Conservation (phyloP, 2,797 vertebrate genomes). For the Rhabdophis nuchalis region DNA sequence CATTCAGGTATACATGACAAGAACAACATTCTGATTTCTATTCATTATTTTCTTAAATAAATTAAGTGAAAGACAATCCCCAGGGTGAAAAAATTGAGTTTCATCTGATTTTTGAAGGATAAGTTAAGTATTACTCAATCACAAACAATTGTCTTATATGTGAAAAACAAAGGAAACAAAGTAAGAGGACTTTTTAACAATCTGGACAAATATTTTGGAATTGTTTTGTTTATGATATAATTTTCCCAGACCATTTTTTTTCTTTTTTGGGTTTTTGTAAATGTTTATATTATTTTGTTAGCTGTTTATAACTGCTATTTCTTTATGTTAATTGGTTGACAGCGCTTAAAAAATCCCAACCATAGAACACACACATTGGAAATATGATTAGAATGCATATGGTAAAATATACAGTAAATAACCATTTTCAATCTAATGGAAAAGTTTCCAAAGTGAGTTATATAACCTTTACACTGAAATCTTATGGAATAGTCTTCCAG, state of each 20-base stretch:
- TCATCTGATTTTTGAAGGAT: not conserved
- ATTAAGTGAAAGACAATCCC: not conserved
- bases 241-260: not conserved
- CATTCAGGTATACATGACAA: not conserved
- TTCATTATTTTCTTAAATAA: not conserved
- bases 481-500: not conserved
- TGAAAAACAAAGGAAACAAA: not conserved
- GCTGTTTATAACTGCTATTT: not conserved
- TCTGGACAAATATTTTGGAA: not conserved
- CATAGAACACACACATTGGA: not conserved
- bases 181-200: not conserved
- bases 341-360: not conserved
- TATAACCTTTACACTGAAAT: not conserved
- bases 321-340: not conserved
- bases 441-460: not conserved
- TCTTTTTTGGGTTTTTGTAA: not conserved
- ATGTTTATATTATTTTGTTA: not conserved
- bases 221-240: not conserved
- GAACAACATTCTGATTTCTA: not conserved
- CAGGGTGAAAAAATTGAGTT: not conserved
- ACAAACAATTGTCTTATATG: not conserved
- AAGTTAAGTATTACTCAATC: not conserved
- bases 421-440: not conserved
- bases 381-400: not conserved
- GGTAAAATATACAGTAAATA: not conserved